Base-by-base conservation (phyloP, 2,113 vertebrate genomes). In the Fulica atra region DNA sequence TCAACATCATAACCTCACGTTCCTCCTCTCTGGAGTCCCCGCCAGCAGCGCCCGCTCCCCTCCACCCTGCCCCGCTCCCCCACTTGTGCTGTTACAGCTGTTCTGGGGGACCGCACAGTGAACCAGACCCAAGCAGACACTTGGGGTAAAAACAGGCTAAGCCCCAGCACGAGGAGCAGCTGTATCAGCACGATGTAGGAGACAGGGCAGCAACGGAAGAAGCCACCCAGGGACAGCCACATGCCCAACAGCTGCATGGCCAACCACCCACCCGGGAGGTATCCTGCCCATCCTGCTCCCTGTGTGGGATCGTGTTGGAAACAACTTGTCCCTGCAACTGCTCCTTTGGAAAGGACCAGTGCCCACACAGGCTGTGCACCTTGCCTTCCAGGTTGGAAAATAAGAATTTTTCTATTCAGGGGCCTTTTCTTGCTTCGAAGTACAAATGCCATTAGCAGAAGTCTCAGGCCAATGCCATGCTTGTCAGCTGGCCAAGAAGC, bases 221-320 rank as follows among this genome's bases (percentile, higher is more conserved):
- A 0, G 65, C 69, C 0, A 0, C 56, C 33, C 14, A 23, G 46
- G 46, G 38, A 11, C 26, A 65, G 69, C 63, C n/a, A n/a, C 1
- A 1, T 3, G 17, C 15, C 53, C 70, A 28, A 29, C 5, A 4
- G 28, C 56, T 70, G 50, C 57, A n/a, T 3, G 3, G 38, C 72
- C 18, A 7, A 54, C 44, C 11, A 1, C 9, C 63, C 7, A 10
- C 38, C 61, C 57, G 6, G 31, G 4, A 6, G 9, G 46, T 18
- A 25, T 61, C 38, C 87, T 71, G 81, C 38, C 76, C 56, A 33
- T 28, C 66, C 71, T 2, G 0, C 31, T 77, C 46, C n/a, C 65
- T 9, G 2, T 1, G 16, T 1, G 1, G 31, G 54, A 69, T 6
- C 24, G 17, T 4, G 1, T 16, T 1, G 2, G 61, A 14, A 69